These are phyloP conservation scores for Gallinago undulata DNA, from an alignment of 2,113 vertebrate species.

Conservation along the genomic window DNA sequence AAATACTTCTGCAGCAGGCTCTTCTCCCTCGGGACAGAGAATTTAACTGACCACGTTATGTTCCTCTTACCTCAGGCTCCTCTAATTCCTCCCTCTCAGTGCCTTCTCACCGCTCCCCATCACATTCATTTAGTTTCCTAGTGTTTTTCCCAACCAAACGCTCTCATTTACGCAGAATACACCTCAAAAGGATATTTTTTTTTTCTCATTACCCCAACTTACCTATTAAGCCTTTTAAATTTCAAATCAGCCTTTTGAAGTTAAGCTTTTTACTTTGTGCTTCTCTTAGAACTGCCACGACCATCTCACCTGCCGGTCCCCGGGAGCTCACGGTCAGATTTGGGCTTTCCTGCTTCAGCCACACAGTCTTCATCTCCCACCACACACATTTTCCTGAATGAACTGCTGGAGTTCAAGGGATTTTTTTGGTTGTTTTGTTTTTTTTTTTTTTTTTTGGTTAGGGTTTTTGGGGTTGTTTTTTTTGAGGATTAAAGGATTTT, in stretches of 20 bases:
- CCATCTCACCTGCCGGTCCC: background rate
- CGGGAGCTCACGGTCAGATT: background rate
- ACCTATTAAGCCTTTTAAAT: background rate
- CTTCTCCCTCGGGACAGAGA: background rate
- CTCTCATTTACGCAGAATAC: background rate
- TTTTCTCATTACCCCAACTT: background rate
- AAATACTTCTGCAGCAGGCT: background rate
- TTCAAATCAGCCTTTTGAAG: background rate
- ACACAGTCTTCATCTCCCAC: background rate
- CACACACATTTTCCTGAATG: background rate
- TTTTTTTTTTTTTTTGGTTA: background rate
- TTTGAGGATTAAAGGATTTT: background rate
- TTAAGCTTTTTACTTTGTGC: background rate
- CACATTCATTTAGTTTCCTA: background rate
- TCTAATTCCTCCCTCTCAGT: background rate
- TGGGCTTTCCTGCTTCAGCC: background rate
- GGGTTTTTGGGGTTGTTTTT: no score
- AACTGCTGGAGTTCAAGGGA: background rate
- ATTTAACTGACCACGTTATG: background rate
- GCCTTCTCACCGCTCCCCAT: background rate
- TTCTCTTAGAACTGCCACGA: background rate
- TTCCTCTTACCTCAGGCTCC: background rate
- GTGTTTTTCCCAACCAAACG: background rate
- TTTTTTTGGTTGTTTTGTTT: no score
- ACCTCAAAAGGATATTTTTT: background rate